These are phyloP conservation scores for Balearica regulorum DNA, from an alignment of 2,797 vertebrate species.

Conservation along the genomic window DNA sequence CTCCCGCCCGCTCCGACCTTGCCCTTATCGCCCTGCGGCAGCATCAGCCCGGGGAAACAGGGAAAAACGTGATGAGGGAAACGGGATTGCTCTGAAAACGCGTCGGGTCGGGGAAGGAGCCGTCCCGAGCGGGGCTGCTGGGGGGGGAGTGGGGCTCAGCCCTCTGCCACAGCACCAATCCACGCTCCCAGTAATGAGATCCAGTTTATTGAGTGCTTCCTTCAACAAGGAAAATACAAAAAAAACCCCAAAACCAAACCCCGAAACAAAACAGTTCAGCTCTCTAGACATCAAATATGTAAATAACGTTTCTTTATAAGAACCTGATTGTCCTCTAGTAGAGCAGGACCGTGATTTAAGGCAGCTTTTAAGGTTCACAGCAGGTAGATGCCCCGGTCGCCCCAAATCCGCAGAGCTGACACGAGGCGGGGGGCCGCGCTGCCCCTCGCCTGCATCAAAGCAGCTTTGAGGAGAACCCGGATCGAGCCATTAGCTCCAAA, in stretches of 20 bases:
- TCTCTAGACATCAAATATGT: not conserved
- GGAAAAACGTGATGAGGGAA: not conserved
- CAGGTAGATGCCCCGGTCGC: not conserved
- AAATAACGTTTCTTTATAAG: slow-evolving; percentile 21
- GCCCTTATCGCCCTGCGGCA: accelerated
- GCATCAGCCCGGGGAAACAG: not conserved
- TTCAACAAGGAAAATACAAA: not conserved
- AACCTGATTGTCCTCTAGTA: slow-evolving; percentile 35
- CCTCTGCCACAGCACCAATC: not conserved
- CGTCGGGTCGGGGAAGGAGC: not conserved
- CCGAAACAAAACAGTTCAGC: not conserved
- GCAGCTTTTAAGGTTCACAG: slow-evolving; percentile 35
- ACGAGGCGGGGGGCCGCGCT: not conserved
- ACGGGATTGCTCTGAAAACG: not conserved
- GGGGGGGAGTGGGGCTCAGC: not conserved
- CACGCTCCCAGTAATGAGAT: not conserved
- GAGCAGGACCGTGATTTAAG: slow-evolving; percentile 38
- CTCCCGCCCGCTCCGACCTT: accelerated
- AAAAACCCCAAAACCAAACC: not conserved
- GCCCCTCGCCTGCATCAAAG: not conserved
- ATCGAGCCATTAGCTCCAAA: not conserved
- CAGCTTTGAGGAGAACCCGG: not conserved
- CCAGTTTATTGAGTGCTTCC: slow-evolving; percentile 30
- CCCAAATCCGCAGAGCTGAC: not conserved
- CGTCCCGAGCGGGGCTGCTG: not conserved